Percentiles rank a stretch among this genome's conserved stretches.
Evolutionary conservation across 1,140 invertebrate genomes (phyloP).

Genomic region (Nylanderia fulva): DNA sequence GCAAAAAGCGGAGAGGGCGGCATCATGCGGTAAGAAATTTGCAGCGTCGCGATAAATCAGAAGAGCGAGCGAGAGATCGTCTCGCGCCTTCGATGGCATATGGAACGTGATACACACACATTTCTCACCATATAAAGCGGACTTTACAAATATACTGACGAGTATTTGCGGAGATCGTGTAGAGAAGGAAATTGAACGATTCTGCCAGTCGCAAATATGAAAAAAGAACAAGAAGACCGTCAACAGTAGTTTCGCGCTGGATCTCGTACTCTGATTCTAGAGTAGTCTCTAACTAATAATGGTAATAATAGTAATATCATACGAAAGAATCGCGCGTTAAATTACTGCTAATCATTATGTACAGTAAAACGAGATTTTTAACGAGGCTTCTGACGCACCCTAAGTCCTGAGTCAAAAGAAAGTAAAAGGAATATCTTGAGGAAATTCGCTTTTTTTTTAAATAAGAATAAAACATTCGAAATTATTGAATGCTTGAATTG

Average conservation of each 20-base stretch:
- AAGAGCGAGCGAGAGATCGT: conserved; percentile 42
- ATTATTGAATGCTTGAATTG: background rate
- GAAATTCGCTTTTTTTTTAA: background rate
- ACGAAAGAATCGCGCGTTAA: conserved; percentile 47
- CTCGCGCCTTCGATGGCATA: conserved; percentile 47
- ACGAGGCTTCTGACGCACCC: background rate
- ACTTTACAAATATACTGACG: conserved; percentile 47
- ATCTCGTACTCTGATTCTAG: conserved; percentile 3
- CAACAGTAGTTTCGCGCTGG: conserved; percentile 47
- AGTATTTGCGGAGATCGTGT: conserved; percentile 34
- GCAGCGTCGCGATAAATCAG: conserved; percentile 69
- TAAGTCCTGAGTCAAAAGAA: background rate
- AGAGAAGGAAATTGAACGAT: conserved; percentile 65
- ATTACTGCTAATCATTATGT: conserved; percentile 39
- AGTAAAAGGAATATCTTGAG: background rate
- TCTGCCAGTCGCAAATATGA: conserved; percentile 35
- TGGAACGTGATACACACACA: conserved; percentile 49
- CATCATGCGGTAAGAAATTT: conserved; percentile 64
- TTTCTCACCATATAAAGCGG: conserved; percentile 70
- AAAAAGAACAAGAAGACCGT: conserved; percentile 49
- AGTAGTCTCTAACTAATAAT: conserved; percentile 43
- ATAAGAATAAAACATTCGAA: background rate
- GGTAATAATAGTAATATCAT: conserved; percentile 48
- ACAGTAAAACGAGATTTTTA: conserved; percentile 3
- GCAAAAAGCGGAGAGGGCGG: conserved; percentile 57